Evolutionary conservation across 2,797 vertebrate genomes (phyloP), one percentile per base, ranked within the genome.

Genomic region (Argya squamiceps): DNA sequence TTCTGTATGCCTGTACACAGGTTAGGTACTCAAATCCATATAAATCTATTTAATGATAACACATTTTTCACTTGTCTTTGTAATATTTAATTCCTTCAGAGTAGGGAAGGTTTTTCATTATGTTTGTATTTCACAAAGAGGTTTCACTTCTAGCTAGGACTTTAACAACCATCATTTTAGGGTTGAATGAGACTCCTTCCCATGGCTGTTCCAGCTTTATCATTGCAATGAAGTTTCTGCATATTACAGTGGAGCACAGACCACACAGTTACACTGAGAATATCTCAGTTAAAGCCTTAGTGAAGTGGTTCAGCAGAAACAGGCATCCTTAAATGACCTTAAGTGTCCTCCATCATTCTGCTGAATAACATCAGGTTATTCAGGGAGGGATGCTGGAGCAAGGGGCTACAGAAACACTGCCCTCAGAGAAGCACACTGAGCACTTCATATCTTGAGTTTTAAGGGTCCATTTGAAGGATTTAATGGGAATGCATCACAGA

Each of bases 31-130:
- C 44, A 77, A 59, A 19, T 81, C 43, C 39, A 34, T n/a, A 5
- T 9, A 47, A 79, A 15, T 56, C 46, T 70, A 19, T 53, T 84
- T 52, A 2, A 43, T 50, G 23, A 27, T 34, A 85, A 52, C 10
- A 85, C 14, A 69, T 88, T 75, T 71, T 84, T 39, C 34, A 82
- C 21, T 43, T 53, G 21, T 39, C 26, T 19, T 88, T 68, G 14
- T 55, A 63, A 68, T 71, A 73, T 63, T 88, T 82, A 79, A 92
- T 46, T 82, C 64, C 11, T 79, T 70, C 49, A 52, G 34, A 71
- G 32, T 9, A 88, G 19, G 21, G 47, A 80, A 84, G 29, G 20
- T 24, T 73, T 92, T 93, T 64, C 32, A 36, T 49, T 46, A 53
- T 15, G 8, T 87, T 67, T 91, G 30, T 69, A 32, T 58, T 75